Evolutionary conservation across 2,888 invertebrate species (phyloP).

Genomic region (Hetaerina titia): DNA sequence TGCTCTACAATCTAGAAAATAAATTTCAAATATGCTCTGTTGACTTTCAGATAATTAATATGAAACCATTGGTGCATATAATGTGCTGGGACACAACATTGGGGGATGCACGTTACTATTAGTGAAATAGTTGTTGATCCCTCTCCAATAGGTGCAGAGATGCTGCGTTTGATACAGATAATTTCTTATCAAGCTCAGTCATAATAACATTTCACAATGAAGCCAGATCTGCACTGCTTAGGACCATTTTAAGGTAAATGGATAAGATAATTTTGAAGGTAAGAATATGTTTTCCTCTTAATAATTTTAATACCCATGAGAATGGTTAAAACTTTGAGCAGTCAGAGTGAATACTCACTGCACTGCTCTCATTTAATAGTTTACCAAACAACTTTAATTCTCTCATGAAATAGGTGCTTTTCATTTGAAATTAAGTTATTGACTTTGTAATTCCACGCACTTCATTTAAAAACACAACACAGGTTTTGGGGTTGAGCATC

Average conservation of each 20-base stretch:
- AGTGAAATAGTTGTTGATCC: neutral
- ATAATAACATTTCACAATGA: slow-evolving; percentile 54
- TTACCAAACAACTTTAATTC: neutral
- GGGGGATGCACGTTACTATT: neutral
- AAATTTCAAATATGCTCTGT: neutral
- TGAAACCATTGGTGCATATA: neutral
- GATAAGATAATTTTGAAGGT: neutral
- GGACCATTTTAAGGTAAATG: slow-evolving; percentile 47
- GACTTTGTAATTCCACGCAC: no score
- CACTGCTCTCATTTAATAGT: neutral
- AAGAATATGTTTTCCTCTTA: no score
- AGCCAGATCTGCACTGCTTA: slow-evolving; percentile 44
- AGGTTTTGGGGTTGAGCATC: no score
- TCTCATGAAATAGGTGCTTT: no score
- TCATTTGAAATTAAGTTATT: no score
- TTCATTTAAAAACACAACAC: no score
- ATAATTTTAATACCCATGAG: no score
- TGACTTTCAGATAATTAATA: neutral
- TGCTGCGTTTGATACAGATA: slow-evolving; percentile 34
- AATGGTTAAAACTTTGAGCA: neutral
- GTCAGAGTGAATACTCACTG: neutral
- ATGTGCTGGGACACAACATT: neutral
- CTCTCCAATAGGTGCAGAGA: slow-evolving; percentile 12
- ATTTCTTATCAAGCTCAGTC: slow-evolving; percentile 51
- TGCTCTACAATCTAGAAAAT: neutral